These are phyloP conservation scores for Zosterops pallidus DNA, from an alignment of 2,113 vertebrate species.

Conservation along the genomic window DNA sequence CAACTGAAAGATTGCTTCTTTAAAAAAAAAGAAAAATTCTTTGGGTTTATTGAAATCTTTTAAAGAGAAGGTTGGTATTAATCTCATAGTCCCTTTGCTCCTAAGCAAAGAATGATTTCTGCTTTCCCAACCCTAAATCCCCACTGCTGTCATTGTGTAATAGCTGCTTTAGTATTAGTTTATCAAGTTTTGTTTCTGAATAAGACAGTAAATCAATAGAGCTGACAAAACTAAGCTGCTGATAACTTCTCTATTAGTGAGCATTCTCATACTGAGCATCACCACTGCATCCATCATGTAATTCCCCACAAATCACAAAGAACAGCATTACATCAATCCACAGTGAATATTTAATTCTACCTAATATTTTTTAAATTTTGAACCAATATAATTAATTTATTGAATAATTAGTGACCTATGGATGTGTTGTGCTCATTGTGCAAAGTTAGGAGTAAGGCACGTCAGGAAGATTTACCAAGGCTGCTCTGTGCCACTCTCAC, in stretches of 20 bases:
- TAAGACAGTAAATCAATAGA: conserved; percentile 54
- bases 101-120: not conserved
- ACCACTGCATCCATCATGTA: not conserved
- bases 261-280: not conserved
- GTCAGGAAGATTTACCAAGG: not conserved
- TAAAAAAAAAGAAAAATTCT: not conserved
- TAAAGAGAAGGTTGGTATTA: not conserved
- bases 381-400: not conserved
- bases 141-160: not conserved
- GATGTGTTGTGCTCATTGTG: not conserved
- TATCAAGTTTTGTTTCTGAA: conserved; percentile 5
- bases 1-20: not conserved
- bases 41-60: not conserved
- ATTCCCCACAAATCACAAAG: not conserved
- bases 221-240: conserved; percentile 29
- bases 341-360: not conserved
- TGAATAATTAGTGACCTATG: not conserved
- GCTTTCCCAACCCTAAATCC: not conserved
- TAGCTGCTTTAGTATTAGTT: conserved; percentile 5
- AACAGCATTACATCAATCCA: not conserved
- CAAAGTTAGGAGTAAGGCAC: not conserved
- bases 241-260: not conserved
- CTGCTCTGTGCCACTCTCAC: not conserved
- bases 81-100: not conserved
- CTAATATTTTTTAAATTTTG: not conserved